These are phyloP conservation scores for Gasterosteus aculeatus DNA, from an alignment of 2,113 vertebrate species.

Conservation along the genomic window DNA sequence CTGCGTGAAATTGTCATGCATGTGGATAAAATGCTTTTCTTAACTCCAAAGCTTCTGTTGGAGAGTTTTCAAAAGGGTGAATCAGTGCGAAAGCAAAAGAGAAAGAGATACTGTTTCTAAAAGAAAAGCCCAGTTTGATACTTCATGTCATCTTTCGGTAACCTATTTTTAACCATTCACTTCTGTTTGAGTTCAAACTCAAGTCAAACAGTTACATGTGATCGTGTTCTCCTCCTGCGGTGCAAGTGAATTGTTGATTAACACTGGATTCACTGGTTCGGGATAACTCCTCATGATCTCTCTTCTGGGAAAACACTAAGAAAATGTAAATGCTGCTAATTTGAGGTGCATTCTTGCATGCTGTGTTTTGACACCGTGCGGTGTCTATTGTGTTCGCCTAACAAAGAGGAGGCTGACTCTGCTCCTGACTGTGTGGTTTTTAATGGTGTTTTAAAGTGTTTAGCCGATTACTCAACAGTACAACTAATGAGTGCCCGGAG, in stretches of 20 bases:
- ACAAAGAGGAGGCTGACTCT: constrained; percentile 56
- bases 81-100: not conserved
- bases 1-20: not conserved
- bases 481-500: constrained; percentile 43
- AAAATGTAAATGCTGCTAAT: constrained; percentile 2
- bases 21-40: not conserved
- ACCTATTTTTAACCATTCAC: not conserved
- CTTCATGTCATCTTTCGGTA: not conserved
- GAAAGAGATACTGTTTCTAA: not conserved
- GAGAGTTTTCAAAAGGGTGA: not conserved
- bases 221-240: not conserved
- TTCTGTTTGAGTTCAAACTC: constrained; percentile 40
- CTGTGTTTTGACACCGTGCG: constrained; percentile 46
- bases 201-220: constrained; percentile 20
- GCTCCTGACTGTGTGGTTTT: constrained; percentile 47
- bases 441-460: constrained; percentile 32
- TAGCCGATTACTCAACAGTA: constrained; percentile 27
- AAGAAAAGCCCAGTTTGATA: not conserved
- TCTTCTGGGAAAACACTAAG: not conserved
- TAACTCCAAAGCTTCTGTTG: not conserved
- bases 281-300: constrained; percentile 19
- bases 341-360: constrained; percentile 37
- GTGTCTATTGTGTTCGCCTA: constrained; percentile 29
- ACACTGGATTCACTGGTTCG: constrained; percentile 8
- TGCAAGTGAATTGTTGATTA: not conserved